Percentiles rank a stretch among this genome's conserved stretches.
phyloP scores from a whole-genome alignment of 2,888 invertebrate species.

The Cosmia trapezina region DNA sequence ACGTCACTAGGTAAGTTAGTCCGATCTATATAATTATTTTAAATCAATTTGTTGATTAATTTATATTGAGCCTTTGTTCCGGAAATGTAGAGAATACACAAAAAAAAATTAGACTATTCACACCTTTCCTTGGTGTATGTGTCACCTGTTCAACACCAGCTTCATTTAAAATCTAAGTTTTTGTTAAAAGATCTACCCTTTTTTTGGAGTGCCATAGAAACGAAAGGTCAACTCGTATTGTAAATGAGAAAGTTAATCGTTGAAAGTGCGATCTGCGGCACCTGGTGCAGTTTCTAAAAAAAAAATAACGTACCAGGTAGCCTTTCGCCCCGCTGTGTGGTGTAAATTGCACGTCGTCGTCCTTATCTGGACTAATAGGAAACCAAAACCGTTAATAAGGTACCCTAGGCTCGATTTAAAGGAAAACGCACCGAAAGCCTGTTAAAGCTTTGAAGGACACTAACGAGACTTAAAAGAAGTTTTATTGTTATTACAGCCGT shows the following conservation, averaged over 20 bases:
- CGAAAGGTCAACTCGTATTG: conserved; percentile 88
- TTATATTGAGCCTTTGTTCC: conserved; percentile 1
- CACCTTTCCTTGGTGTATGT: not conserved
- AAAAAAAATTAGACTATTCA: not conserved
- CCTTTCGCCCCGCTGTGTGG: conserved; percentile 65
- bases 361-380: conserved; percentile 25
- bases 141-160: conserved; percentile 12
- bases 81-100: not conserved
- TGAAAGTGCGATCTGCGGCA: conserved; percentile 87
- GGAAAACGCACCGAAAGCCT: not conserved
- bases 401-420: not conserved
- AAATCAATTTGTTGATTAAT: conserved; percentile 18
- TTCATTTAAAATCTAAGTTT: conserved; percentile 53
- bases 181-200: conserved; percentile 67
- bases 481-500: too few relatives aligned
- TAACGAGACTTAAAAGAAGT: too few relatives aligned
- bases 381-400: conserved; percentile 3
- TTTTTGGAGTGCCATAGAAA: conserved; percentile 83
- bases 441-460: too few relatives aligned
- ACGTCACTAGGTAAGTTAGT: too few relatives aligned
- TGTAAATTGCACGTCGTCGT: conserved; percentile 25
- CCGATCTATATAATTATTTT: too few relatives aligned
- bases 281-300: conserved; percentile 83
- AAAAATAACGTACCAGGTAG: conserved; percentile 67
- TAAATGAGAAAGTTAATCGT: conserved; percentile 89